Percentiles rank a stretch among this genome's conserved stretches.
These are phyloP conservation scores for Saccopteryx leptura DNA, from an alignment of 2,113 vertebrate species.

Conservation along the genomic window DNA sequence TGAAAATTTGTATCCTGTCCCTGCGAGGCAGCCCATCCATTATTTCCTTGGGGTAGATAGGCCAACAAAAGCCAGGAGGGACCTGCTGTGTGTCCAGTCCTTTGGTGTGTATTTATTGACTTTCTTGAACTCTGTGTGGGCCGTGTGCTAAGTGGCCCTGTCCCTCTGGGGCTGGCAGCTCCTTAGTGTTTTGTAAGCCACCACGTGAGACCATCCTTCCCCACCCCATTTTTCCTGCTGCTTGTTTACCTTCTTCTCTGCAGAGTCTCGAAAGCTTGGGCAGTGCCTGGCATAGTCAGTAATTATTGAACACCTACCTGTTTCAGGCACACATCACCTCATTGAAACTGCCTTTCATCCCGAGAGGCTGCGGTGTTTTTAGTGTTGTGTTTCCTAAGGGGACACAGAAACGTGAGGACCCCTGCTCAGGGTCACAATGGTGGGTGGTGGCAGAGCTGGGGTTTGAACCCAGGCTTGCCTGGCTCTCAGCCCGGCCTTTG, in stretches of 20 bases:
- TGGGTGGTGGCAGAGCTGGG: not conserved
- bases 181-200: not conserved
- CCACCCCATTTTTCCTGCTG: not conserved
- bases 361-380: not conserved
- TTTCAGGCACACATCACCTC: not conserved
- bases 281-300: not conserved
- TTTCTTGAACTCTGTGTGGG: too few species aligned
- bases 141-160: rapidly evolving
- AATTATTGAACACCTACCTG: not conserved
- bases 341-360: not conserved
- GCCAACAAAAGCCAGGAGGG: rapidly evolving
- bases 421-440: not conserved
- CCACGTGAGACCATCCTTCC: not conserved
- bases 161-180: not conserved
- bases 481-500: not conserved
- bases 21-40: not conserved
- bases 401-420: not conserved
- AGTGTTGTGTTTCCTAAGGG: not conserved
- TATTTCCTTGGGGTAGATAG: not conserved
- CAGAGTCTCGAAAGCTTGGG: not conserved
- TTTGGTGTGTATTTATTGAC: rapidly evolving
- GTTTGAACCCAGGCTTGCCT: not conserved
- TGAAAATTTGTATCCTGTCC: not conserved
- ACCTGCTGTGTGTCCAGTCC: rapidly evolving
- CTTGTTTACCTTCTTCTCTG: not conserved